Conservation (phyloP, 2,888 invertebrate species). For the Patella caerulea region DNA sequence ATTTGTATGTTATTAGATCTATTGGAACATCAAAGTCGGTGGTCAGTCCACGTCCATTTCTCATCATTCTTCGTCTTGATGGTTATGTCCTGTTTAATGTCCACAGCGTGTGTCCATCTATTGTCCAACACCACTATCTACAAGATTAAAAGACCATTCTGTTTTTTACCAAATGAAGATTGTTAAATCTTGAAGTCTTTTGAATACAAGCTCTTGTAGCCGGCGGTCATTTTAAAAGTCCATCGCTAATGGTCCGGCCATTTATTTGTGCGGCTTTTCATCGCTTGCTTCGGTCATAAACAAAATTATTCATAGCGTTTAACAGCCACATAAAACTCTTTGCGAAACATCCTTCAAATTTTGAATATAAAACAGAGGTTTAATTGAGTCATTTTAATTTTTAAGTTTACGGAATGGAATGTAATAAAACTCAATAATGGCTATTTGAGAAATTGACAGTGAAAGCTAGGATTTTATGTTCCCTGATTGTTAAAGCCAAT, state of each 20-base stretch:
- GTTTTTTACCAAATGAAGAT: conserved; percentile 1
- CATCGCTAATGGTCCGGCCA: background rate
- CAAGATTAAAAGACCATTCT: conserved; percentile 12
- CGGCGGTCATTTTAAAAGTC: background rate
- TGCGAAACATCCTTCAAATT: conserved; percentile 3
- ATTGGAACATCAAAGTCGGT: background rate
- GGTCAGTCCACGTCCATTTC: background rate
- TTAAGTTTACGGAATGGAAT: background rate
- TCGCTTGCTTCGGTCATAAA: no score
- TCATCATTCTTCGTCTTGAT: background rate
- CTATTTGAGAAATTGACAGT: conserved; percentile 9
- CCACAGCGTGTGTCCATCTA: conserved; percentile 9
- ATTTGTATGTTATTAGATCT: conserved; percentile 4
- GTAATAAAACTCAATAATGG: conserved; percentile 1
- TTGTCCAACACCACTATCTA: background rate
- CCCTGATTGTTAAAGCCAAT: background rate
- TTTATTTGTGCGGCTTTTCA: no score
- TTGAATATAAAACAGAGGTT: background rate
- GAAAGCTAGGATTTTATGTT: background rate
- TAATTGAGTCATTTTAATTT: conserved; percentile 2
- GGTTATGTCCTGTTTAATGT: background rate
- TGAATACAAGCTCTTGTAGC: background rate
- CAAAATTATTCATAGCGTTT: background rate
- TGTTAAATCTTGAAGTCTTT: conserved; percentile 5
- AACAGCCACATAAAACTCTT: conserved; percentile 3